A percentile compares a stretch with the other conserved stretches of the same genome.
These are phyloP conservation scores for Lepidothrix coronata DNA, from an alignment of 2,113 vertebrate species.

Conservation along the genomic window DNA sequence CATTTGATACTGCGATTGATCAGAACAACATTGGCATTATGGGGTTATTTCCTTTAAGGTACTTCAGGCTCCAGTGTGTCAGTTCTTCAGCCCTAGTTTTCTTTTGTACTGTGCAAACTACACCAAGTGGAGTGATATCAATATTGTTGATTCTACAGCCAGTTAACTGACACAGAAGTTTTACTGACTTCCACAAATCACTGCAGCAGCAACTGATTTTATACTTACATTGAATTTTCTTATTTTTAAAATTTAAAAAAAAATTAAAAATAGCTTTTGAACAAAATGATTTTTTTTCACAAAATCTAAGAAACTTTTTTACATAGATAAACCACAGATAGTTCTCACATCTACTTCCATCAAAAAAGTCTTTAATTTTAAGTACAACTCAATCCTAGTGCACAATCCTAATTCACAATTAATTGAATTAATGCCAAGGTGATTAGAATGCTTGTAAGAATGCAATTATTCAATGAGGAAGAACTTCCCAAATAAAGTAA, in stretches of 20 bases:
- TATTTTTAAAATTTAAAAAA: neutral
- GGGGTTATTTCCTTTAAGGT: neutral
- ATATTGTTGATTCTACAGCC: neutral
- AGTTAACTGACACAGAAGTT: neutral
- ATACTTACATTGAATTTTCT: neutral
- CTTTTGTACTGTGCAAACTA: neutral
- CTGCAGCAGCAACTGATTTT: neutral
- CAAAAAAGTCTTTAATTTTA: neutral
- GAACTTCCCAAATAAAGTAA: constrained; percentile 10
- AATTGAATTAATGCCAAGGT: neutral
- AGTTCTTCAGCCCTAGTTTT: neutral
- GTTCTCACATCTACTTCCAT: neutral
- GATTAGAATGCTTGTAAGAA: neutral
- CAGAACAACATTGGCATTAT: neutral
- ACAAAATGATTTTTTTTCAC: neutral
- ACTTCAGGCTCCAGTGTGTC: neutral
- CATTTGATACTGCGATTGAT: neutral
- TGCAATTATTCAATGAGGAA: neutral
- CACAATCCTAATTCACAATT: neutral
- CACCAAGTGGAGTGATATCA: neutral
- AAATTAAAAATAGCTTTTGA: neutral
- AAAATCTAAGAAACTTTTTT: neutral
- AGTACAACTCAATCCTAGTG: neutral
- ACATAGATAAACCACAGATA: neutral
- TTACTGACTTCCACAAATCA: neutral